Evolutionary conservation across 2,113 vertebrate genomes (phyloP).

Genomic region (Glaucidium brasilianum): DNA sequence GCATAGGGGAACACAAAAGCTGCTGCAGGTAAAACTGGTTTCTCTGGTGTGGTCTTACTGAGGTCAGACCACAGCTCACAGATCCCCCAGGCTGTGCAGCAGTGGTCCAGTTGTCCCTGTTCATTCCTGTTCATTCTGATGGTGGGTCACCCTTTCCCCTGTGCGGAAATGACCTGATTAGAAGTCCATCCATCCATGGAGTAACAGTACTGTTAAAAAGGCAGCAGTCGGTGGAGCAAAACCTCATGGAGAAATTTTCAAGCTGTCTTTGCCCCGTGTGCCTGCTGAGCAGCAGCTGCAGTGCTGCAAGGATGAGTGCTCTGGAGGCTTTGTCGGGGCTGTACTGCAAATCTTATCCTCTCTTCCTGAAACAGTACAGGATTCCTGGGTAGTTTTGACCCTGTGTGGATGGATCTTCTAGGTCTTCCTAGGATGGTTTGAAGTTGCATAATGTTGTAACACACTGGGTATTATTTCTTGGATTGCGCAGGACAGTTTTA

Average conservation of each 20-base stretch:
- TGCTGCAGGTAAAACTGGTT: not conserved
- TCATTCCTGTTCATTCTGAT: too few relatives aligned
- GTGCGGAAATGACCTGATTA: not conserved
- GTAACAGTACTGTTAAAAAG: not conserved
- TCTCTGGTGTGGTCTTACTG: accelerated
- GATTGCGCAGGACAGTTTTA: not conserved
- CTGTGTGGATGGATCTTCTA: not conserved
- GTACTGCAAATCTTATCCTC: accelerated
- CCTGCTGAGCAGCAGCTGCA: not conserved
- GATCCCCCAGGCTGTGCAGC: not conserved
- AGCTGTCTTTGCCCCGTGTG: not conserved
- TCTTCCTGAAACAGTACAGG: too few relatives aligned
- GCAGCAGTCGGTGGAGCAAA: not conserved
- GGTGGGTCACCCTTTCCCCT: not conserved
- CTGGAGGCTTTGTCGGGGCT: not conserved
- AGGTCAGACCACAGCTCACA: not conserved
- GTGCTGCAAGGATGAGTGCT: not conserved
- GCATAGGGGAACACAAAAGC: too few relatives aligned
- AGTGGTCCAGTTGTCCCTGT: too few relatives aligned
- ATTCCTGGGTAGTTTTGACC: not conserved
- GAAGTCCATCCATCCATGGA: not conserved
- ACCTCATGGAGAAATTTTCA: too few relatives aligned
- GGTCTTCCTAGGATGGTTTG: not conserved
- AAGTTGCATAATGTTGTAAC: not conserved
- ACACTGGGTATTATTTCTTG: not conserved